Base-by-base conservation (phyloP, 1,140 invertebrate genomes). In the Drosophila bipectinata region DNA sequence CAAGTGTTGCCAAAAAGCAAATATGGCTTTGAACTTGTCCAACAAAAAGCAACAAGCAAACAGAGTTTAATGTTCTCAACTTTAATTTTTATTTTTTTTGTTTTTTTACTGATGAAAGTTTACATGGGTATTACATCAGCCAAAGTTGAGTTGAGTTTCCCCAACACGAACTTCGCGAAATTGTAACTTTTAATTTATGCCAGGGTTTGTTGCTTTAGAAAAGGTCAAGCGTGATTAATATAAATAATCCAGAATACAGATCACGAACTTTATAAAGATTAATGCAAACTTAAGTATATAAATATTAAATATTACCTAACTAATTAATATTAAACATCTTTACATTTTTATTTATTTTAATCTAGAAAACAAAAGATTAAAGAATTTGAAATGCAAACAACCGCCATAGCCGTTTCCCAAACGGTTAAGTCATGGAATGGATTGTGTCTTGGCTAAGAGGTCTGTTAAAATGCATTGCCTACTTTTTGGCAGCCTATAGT, bases 141-240 rank as follows among this genome's bases (percentile, higher is more conserved):
- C 41, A 69, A 69, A 32, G 66, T 56, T 68, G 48, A 63, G n/a
- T 26, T 47, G n/a, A 56, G 60, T 67, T 61, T 26, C 39, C 53
- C 30, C 39, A 28, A 49, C 66, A 69, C 66, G 66, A 69, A 69
- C 66, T 69, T 39, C 52, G 51, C 66, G 63, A 69, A 68, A 39
- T 56, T 56, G 41, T 45, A 69, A 69, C 64, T 32, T 48, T 39
- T 68, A 64, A 69, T 68, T 56, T 68, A 68, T 68, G 63, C 63
- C 68, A 30, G 24, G 37, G 66, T n/a, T 48, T 18, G 12, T 68
- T 55, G 8, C 34, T 68, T 30, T 37, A 18, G n/a, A 48, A 69
- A 69, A 69, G 66, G 66, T 69, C 51, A 69, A 32, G 63, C 10
- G 37, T 62, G 49, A 61, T 8, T 53, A 47, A 47, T 47, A 21